These are phyloP conservation scores for Scolopax mira DNA, from an alignment of 2,113 vertebrate genomes.

Conservation along the genomic window DNA sequence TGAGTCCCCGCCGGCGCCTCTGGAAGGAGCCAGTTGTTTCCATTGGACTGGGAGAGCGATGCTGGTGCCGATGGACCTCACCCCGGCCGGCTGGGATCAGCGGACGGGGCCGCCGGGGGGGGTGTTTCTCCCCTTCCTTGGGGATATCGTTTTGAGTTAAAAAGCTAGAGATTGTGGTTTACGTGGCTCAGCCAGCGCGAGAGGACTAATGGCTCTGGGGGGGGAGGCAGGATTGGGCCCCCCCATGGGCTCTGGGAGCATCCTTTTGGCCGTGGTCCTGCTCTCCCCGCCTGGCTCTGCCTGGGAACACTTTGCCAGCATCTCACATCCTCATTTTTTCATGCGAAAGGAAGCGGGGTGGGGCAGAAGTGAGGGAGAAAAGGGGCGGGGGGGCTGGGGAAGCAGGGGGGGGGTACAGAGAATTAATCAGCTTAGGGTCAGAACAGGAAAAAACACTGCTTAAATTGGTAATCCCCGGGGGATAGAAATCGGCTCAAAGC, in stretches of 20 bases:
- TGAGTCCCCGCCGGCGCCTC: not conserved
- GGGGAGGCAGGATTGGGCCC: not conserved
- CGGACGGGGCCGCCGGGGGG: not conserved
- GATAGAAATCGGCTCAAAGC: slow-evolving; percentile 30
- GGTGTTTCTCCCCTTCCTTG: not conserved
- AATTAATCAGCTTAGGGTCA: slow-evolving; percentile 63
- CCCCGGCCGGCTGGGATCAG: fast-evolving
- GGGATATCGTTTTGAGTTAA: not conserved
- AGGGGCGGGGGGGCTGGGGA: too few species aligned
- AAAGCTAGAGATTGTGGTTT: not conserved
- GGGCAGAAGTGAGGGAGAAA: not conserved
- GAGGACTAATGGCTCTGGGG: fast-evolving
- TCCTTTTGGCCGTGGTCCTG: not conserved
- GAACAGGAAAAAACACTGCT: slow-evolving; percentile 50
- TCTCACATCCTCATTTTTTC: not conserved
- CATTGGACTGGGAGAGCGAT: not conserved
- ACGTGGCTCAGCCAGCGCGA: fast-evolving
- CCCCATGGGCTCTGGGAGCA: fast-evolving
- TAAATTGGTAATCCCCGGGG: slow-evolving; percentile 25
- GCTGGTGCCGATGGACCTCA: not conserved
- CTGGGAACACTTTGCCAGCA: not conserved
- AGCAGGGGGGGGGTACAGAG: not conserved
- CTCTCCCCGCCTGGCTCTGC: not conserved
- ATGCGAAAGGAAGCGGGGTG: not conserved
- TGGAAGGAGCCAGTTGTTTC: not conserved